Evolutionary conservation across 2,113 vertebrate genomes (phyloP), one percentile per base, ranked within the genome.

Genomic region (Erythrocercus mccallii): DNA sequence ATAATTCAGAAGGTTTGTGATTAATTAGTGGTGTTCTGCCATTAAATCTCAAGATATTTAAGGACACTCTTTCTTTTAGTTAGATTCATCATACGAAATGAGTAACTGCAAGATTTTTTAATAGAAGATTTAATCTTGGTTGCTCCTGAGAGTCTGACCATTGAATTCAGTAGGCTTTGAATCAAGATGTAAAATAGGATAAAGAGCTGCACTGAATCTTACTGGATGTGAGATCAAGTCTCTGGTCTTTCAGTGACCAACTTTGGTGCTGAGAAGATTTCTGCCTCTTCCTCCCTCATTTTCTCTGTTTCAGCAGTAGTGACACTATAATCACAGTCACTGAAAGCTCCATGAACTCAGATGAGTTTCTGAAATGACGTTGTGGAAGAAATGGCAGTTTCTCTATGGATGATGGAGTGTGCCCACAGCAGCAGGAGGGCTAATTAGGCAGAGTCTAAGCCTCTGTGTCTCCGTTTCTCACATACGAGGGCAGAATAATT

Each of bases 21-120:
- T 95, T 91, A 94, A 86, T 94, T 96, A 44, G 25, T 69, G 4
- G 65, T 69, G 50, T 72, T 27, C 38, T 62, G 14, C 25, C 21
- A 54, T 86, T 95, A 90, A 92, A 74, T 60, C 30, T 93, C 37
- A 86, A 94, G 69, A 31, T 90, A 76, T 69, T 93, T 95, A 65
- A 92, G 86, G 31, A 7, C 28, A 62, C 15, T 68, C 30, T 68
- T 72, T 86, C 65, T 62, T 61, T 16, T 8, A n/a, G 40, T 23
- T 86, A 23, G 11, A 54, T 61, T 81, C 31, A 56, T 79, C 23
- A 13, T 35, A 45, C 18, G 40, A 89, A 92, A 86, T 54, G 4
- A 86, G 12, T 42, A 56, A 54, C 35, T 56, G 37, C 5, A 6
- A 37, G 15, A 18, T 9, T 35, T 76, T 80, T 48, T 65, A 85